A percentile compares a stretch with the other conserved stretches of the same genome.
Conservation (phyloP, 1,140 invertebrate genomes). For the Mamestra configurata region DNA sequence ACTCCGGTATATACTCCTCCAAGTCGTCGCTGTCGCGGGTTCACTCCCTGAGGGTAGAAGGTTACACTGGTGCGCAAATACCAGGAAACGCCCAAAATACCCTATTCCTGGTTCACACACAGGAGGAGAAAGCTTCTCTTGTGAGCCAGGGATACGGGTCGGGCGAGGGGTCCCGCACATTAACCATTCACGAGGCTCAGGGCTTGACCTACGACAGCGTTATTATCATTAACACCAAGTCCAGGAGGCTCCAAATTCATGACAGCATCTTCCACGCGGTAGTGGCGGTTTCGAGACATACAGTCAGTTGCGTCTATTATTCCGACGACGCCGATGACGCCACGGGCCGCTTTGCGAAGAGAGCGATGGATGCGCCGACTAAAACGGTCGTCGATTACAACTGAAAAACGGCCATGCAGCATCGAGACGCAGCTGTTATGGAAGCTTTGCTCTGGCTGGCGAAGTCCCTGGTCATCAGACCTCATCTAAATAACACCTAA, state of each 20-base stretch:
- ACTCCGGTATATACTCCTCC: constrained; percentile 9
- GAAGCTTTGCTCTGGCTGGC: too few species aligned
- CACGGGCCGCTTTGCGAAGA: not conserved
- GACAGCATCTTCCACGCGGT: not conserved
- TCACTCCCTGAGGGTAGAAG: not conserved
- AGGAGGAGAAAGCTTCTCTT: not conserved
- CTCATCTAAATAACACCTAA: too few species aligned
- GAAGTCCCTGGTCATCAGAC: too few species aligned
- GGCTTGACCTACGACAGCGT: not conserved
- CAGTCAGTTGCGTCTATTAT: not conserved
- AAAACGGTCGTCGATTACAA: constrained; percentile 15
- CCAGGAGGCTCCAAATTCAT: not conserved
- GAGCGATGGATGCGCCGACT: not conserved
- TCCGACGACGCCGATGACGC: not conserved
- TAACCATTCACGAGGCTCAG: constrained; percentile 15
- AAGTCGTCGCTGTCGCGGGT: not conserved
- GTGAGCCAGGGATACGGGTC: not conserved
- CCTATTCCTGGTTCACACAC: constrained; percentile 12
- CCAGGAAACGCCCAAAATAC: not conserved
- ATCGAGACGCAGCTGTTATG: not conserved
- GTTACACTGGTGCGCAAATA: not conserved
- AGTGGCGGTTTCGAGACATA: not conserved
- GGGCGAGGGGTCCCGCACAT: not conserved
- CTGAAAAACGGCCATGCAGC: constrained; percentile 10
- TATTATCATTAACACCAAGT: not conserved